These are phyloP conservation scores for Nemurella pictetii DNA, from an alignment of 2,888 invertebrate species.

Conservation along the genomic window DNA sequence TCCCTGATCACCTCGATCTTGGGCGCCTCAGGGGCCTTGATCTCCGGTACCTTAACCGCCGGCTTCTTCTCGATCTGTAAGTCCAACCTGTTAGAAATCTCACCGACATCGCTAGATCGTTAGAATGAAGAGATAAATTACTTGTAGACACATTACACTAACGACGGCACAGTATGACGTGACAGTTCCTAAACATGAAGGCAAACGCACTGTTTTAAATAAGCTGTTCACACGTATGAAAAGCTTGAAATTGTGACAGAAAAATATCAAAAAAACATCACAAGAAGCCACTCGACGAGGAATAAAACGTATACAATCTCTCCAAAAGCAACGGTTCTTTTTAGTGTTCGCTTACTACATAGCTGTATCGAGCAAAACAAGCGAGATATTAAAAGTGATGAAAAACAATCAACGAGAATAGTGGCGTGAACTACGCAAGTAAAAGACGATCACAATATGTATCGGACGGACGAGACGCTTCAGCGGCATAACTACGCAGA, in stretches of 20 bases:
- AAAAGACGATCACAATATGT: background rate
- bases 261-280: background rate
- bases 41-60: constrained; percentile 45
- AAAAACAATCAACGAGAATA: background rate
- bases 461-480: background rate
- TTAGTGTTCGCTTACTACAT: background rate
- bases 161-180: background rate
- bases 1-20: constrained; percentile 88
- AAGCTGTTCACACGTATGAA: background rate
- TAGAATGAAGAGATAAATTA: background rate
- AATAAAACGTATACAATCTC: background rate
- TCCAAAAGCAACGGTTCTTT: background rate
- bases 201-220: background rate
- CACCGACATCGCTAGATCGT: background rate
- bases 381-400: background rate
- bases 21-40: constrained; percentile 71
- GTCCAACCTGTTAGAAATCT: background rate
- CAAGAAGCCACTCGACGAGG: background rate
- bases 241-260: background rate
- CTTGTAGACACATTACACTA: background rate
- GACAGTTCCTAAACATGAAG: background rate
- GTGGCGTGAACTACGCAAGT: background rate
- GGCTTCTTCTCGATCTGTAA: constrained; percentile 38
- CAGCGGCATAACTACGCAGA: constrained; percentile 3
- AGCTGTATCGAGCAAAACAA: background rate